Evolutionary conservation across 2,888 invertebrate genomes (phyloP).

Genomic region (Dasysyrphus tricinctus): DNA sequence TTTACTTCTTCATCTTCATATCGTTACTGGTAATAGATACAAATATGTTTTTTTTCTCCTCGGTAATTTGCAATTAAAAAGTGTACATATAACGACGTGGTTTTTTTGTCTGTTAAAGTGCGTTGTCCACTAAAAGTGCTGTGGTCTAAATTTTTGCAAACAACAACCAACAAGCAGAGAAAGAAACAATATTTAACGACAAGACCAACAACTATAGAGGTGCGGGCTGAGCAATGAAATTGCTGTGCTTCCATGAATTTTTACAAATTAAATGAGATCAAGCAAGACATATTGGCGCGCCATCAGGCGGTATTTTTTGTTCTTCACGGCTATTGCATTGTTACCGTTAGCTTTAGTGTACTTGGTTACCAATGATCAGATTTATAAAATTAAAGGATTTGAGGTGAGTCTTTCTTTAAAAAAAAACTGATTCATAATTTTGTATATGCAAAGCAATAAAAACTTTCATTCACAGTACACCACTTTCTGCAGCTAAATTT

Average conservation of each 20-base stretch:
- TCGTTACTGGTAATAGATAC: conserved; percentile 38
- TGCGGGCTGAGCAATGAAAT: conserved; percentile 71
- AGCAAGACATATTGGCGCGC: conserved; percentile 83
- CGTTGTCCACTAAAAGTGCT: conserved; percentile 32
- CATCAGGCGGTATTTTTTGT: conserved; percentile 83
- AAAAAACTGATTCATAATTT: no score
- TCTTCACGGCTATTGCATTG: conserved; percentile 83
- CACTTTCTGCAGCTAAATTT: neutral
- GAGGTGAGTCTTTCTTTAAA: conserved; percentile 80
- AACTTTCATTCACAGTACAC: neutral
- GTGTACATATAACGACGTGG: neutral
- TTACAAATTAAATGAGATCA: conserved; percentile 82
- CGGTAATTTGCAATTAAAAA: conserved; percentile 28
- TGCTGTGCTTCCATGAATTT: conserved; percentile 68
- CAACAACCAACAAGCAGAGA: neutral
- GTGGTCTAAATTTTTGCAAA: conserved; percentile 9
- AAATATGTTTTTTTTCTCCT: conserved; percentile 2
- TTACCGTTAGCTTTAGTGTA: conserved; percentile 83
- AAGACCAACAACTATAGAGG: neutral
- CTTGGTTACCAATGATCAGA: conserved; percentile 83
- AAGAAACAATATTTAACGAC: neutral
- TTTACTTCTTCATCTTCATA: conserved; percentile 24
- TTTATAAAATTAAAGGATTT: conserved; percentile 83
- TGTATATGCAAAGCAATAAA: neutral
- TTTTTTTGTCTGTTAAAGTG: conserved; percentile 12